A percentile compares a stretch with the other conserved stretches of the same genome.
Evolutionary conservation across 2,888 invertebrate species (phyloP).

Genomic region (Pelosia muscerda): DNA sequence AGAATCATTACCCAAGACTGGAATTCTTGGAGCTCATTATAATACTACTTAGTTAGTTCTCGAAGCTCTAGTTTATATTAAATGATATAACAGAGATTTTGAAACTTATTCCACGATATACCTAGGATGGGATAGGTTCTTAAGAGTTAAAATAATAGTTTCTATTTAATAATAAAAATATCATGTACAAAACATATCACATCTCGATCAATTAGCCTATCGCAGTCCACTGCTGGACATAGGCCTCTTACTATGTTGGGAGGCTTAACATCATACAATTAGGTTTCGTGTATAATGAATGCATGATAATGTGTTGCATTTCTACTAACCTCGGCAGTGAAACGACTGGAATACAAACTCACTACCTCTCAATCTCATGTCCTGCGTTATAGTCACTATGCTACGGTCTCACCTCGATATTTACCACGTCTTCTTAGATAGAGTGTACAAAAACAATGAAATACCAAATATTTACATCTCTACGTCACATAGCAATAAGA

Average conservation of each 20-base stretch:
- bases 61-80: conserved; percentile 15
- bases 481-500: background rate
- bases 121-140: background rate
- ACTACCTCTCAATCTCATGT: background rate
- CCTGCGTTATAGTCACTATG: background rate
- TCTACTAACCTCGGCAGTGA: no score
- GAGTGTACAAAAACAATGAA: background rate
- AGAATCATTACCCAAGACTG: conserved; percentile 22
- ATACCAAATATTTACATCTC: background rate
- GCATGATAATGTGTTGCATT: no score
- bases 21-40: conserved; percentile 33
- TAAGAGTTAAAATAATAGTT: background rate
- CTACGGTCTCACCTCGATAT: background rate
- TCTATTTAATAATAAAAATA: no score
- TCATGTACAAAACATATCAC: no score
- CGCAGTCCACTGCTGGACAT: no score
- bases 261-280: no score
- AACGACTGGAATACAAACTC: background rate
- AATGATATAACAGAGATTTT: background rate
- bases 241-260: no score
- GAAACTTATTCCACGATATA: background rate
- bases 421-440: background rate
- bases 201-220: no score
- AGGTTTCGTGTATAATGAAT: no score
- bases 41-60: conserved; percentile 24